phyloP scores from a whole-genome alignment of 2,888 invertebrate genomes.

The Choreutis nemorana region DNA sequence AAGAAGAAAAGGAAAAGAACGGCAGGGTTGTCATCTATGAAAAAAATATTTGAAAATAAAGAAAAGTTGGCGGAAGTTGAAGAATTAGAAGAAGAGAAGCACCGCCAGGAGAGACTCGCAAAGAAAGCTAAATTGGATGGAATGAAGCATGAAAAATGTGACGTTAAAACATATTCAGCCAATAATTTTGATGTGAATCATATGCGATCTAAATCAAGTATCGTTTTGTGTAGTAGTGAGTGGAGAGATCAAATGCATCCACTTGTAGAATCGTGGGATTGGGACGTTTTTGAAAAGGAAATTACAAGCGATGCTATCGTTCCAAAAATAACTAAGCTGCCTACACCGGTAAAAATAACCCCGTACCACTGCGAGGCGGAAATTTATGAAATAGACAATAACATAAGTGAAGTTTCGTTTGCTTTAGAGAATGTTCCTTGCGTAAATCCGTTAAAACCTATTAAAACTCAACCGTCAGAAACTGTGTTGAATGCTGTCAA shows the following conservation, averaged over 20 bases:
- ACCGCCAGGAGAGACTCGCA: constrained; percentile 37
- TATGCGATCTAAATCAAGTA: constrained; percentile 57
- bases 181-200: constrained; percentile 59
- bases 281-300: constrained; percentile 70
- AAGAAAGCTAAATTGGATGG: constrained; percentile 52
- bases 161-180: constrained; percentile 48
- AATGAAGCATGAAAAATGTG: constrained; percentile 51
- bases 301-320: constrained; percentile 52
- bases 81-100: constrained; percentile 64
- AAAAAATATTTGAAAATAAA: constrained; percentile 81
- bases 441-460: constrained; percentile 67
- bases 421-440: constrained; percentile 70
- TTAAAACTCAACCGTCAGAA: constrained; percentile 55
- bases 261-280: constrained; percentile 70
- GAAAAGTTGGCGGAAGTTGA: constrained; percentile 72
- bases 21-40: constrained; percentile 70
- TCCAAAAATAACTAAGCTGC: constrained; percentile 49
- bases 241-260: constrained; percentile 72
- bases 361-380: constrained; percentile 61
- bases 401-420: constrained; percentile 58
- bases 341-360: constrained; percentile 52
- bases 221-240: constrained; percentile 56
- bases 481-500: constrained; percentile 52
- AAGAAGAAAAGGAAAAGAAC: constrained; percentile 68
- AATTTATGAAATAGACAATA: constrained; percentile 54